phyloP scores from a whole-genome alignment of 2,888 invertebrate genomes.

The Trachelus tabidus region DNA sequence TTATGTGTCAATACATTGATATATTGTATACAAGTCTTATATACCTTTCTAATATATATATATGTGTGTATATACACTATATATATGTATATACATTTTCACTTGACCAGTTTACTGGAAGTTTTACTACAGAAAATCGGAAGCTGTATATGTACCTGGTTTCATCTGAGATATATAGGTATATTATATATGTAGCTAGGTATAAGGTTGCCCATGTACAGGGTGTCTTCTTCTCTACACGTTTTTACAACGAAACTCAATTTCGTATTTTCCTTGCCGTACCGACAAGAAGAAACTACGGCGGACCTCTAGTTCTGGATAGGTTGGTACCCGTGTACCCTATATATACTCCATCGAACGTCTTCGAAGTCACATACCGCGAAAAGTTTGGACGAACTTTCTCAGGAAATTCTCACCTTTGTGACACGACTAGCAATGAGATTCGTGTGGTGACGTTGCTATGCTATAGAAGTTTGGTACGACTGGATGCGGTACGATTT shows the following conservation, averaged over 20 bases:
- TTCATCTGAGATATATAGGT: not conserved
- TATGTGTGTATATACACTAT: too few species aligned
- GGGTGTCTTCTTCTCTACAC: not conserved
- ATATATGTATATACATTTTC: too few species aligned
- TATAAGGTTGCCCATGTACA: not conserved
- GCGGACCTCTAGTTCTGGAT: not conserved
- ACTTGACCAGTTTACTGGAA: too few species aligned
- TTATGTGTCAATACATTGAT: not conserved
- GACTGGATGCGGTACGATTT: not conserved
- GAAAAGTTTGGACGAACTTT: not conserved
- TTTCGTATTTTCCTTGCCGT: not conserved
- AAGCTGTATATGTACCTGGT: not conserved
- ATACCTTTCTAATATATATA: too few species aligned
- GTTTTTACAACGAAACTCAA: not conserved
- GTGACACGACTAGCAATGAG: not conserved
- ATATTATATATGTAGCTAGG: not conserved
- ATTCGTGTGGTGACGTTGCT: not conserved
- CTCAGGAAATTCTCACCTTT: not conserved
- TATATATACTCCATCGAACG: not conserved
- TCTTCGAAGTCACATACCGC: not conserved
- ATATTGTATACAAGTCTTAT: not conserved
- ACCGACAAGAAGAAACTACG: not conserved
- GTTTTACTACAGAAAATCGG: not conserved
- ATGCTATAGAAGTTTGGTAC: not conserved
- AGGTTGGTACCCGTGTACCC: not conserved